Evolutionary conservation across 2,888 invertebrate species (phyloP).

Genomic region (Bruchidius siliquastri): DNA sequence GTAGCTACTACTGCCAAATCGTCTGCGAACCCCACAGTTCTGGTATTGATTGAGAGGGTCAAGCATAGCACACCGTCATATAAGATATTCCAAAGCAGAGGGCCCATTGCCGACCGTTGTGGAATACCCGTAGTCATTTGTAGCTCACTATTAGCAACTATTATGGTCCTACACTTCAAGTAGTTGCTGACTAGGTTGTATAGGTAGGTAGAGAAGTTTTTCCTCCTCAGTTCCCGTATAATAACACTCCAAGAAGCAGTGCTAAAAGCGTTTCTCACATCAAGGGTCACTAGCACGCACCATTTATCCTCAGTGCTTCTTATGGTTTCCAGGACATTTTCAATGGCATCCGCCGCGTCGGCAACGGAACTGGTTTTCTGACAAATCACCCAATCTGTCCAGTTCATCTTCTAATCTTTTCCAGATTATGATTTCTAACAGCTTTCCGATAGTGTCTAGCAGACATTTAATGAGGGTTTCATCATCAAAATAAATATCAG

Average conservation of each 20-base stretch:
- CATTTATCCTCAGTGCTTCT: not conserved
- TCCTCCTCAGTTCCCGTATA: not conserved
- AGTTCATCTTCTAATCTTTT: slow-evolving; percentile 4
- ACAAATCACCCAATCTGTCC: too few relatives aligned
- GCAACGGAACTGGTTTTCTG: not conserved
- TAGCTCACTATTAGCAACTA: not conserved
- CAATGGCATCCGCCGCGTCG: not conserved
- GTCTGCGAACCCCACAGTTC: slow-evolving; percentile 5
- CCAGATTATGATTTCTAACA: slow-evolving; percentile 3
- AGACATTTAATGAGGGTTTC: too few relatives aligned
- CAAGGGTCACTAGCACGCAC: slow-evolving; percentile 2
- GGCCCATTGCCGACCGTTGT: slow-evolving; percentile 4
- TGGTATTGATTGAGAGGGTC: not conserved
- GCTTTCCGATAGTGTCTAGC: not conserved
- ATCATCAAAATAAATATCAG: too few relatives aligned
- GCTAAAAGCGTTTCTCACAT: slow-evolving; percentile 7
- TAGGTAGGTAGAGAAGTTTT: not conserved
- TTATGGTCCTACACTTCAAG: not conserved
- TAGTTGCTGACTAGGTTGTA: not conserved
- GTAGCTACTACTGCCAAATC: slow-evolving; percentile 4
- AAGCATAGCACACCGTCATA: not conserved
- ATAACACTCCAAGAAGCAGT: slow-evolving; percentile 1
- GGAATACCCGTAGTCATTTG: slow-evolving; percentile 1
- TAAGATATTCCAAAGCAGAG: slow-evolving; percentile 5
- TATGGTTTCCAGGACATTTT: not conserved